Evolutionary conservation across 2,888 invertebrate species (phyloP).

Genomic region (Epinotia brunnichana): DNA sequence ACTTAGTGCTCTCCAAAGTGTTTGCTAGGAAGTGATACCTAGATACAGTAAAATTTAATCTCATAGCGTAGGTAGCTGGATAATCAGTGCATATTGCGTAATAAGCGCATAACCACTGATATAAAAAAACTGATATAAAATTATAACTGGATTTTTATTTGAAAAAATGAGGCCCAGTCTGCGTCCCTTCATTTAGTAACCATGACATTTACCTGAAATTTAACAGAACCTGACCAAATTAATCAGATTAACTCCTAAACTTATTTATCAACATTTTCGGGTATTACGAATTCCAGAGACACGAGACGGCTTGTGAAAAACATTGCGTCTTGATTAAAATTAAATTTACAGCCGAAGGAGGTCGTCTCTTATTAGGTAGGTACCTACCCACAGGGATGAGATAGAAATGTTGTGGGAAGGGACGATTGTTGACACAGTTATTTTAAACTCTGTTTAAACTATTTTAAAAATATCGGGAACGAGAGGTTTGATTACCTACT

Average conservation of each 20-base stretch:
- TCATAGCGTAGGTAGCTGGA: too few relatives aligned
- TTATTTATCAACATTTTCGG: conserved; percentile 20
- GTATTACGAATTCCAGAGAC: conserved; percentile 31
- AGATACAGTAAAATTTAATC: too few relatives aligned
- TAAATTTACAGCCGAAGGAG: conserved; percentile 30
- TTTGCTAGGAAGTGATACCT: too few relatives aligned
- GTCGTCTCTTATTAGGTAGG: conserved; percentile 25
- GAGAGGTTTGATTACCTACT: too few relatives aligned
- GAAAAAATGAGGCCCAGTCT: too few relatives aligned
- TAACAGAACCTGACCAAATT: neutral
- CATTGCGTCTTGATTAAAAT: conserved; percentile 41
- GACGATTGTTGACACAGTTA: conserved; percentile 21
- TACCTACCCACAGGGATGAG: conserved; percentile 1
- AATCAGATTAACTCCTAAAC: conserved; percentile 3
- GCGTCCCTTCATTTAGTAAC: neutral
- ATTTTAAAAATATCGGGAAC: neutral
- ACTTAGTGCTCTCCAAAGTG: too few relatives aligned
- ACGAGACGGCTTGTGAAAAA: conserved; percentile 22
- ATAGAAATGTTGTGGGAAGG: conserved; percentile 3
- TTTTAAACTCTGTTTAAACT: neutral
- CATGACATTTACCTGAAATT: neutral
- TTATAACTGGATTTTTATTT: too few relatives aligned
- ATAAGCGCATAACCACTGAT: too few relatives aligned
- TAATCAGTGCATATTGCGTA: too few relatives aligned
- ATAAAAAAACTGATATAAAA: neutral